phyloP scores from a whole-genome alignment of 2,888 invertebrate species.

The Corythucha ciliata region DNA sequence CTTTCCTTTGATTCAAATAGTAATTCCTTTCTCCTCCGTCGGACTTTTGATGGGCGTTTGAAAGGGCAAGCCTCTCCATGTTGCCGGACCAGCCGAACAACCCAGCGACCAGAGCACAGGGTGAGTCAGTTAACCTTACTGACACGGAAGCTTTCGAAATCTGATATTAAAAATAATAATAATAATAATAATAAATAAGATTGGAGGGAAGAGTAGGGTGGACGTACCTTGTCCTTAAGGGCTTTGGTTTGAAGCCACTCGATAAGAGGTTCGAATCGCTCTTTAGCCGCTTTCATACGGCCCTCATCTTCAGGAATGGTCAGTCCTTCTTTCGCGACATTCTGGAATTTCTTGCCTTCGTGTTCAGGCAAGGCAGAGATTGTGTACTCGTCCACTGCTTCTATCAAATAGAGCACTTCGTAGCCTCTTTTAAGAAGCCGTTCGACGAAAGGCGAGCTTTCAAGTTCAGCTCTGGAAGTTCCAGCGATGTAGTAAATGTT shows the following conservation, averaged over 20 bases:
- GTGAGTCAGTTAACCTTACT: conserved; percentile 80
- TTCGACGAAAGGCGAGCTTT: conserved; percentile 91
- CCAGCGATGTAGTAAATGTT: conserved; percentile 96
- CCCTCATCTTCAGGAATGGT: conserved; percentile 71
- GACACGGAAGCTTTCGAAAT: conserved; percentile 75
- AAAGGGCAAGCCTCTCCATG: conserved; percentile 92
- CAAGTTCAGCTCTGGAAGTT: conserved; percentile 72
- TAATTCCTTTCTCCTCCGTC: conserved; percentile 83
- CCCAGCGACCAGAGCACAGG: conserved; percentile 91
- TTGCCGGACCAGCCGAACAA: conserved; percentile 99
- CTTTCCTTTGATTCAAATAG: conserved; percentile 90
- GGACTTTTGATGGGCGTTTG: conserved; percentile 92
- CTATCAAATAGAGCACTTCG: conserved; percentile 87
- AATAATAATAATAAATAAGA: neutral
- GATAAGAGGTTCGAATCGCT: conserved; percentile 76
- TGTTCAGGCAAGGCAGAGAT: conserved; percentile 94
- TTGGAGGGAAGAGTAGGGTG: neutral
- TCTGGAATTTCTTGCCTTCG: conserved; percentile 98
- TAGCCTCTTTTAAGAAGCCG: conserved; percentile 83
- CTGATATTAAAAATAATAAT: conserved; percentile 34
- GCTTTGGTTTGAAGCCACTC: conserved; percentile 80
- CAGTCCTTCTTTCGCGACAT: conserved; percentile 97
- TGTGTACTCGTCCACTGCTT: conserved; percentile 97
- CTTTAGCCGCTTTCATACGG: conserved; percentile 63
- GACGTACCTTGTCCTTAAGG: conserved; percentile 60